Percentiles rank a stretch among this genome's conserved stretches.
These are phyloP conservation scores for Malurus leucopterus DNA, from an alignment of 2,797 vertebrate species.

Conservation along the genomic window DNA sequence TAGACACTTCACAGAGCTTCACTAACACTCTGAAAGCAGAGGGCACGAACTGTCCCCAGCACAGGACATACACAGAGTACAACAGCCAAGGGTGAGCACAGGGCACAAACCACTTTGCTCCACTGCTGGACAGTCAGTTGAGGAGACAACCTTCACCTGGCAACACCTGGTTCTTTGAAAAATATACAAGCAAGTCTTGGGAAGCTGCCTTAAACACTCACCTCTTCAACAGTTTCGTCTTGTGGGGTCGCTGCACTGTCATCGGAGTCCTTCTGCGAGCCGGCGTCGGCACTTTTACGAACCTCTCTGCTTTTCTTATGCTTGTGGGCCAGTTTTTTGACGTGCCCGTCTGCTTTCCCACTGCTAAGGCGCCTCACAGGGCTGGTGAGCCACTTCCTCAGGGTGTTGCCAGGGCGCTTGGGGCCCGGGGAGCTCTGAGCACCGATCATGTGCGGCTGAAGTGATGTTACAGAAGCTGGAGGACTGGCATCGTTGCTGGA, in stretches of 20 bases:
- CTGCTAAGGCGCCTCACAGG: conserved; percentile 95
- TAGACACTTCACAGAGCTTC: background rate
- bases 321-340: conserved; percentile 95
- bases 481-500: conserved; percentile 96
- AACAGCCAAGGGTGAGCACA: background rate
- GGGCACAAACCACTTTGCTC: background rate
- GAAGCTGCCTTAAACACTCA: conserved; percentile 46
- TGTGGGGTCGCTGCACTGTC: conserved; percentile 95
- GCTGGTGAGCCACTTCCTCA: conserved; percentile 97
- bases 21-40: background rate
- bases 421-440: conserved; percentile 94
- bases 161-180: background rate
- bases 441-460: conserved; percentile 89
- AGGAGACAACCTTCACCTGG: background rate
- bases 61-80: accelerated
- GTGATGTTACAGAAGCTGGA: conserved; percentile 88
- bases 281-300: conserved; percentile 88
- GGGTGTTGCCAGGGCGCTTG: conserved; percentile 93
- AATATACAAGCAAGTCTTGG: accelerated
- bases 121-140: background rate
- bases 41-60: background rate
- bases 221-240: conserved; percentile 96
- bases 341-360: conserved; percentile 93
- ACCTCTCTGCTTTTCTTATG: conserved; percentile 95
- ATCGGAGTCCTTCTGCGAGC: conserved; percentile 94